phyloP scores from a whole-genome alignment of 1,140 invertebrate genomes.

The Drosophila watanabei region DNA sequence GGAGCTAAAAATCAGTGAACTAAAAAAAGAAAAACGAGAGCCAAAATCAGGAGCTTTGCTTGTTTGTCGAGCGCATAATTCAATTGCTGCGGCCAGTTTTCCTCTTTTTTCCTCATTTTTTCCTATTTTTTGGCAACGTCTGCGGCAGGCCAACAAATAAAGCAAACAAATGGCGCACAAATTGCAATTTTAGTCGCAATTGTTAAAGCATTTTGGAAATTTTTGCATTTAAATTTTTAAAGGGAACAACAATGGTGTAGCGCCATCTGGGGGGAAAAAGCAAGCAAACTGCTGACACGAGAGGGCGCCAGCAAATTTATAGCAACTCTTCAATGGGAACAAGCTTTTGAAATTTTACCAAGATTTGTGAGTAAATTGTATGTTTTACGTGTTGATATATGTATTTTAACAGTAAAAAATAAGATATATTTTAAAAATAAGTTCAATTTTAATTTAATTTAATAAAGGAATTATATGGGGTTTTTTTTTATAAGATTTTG shows the following conservation, averaged over 20 bases:
- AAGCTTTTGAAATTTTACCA: neutral
- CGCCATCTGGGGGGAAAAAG: neutral
- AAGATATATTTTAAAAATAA: neutral
- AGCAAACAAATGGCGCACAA: neutral
- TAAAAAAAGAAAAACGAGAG: constrained; percentile 1
- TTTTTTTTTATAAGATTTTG: no score
- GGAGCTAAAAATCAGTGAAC: constrained; percentile 7
- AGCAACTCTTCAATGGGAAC: neutral
- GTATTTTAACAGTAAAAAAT: neutral
- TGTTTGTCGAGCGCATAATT: constrained; percentile 67
- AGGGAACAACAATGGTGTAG: neutral
- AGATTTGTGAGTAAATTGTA: neutral
- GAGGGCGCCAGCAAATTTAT: neutral
- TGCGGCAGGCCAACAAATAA: neutral
- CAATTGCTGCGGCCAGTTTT: constrained; percentile 54
- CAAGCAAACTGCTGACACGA: neutral
- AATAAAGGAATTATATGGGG: no score
- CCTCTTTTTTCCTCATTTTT: constrained; percentile 8
- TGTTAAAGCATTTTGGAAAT: neutral
- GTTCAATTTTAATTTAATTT: no score
- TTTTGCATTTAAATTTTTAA: neutral
- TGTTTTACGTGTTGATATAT: neutral
- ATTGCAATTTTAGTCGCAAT: constrained; percentile 2
- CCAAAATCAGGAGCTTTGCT: constrained; percentile 11
- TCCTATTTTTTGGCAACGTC: constrained; percentile 14